Percentiles rank a stretch among this genome's conserved stretches.
Conservation (phyloP, 2,113 vertebrate species). For the Halichoerus grypus region DNA sequence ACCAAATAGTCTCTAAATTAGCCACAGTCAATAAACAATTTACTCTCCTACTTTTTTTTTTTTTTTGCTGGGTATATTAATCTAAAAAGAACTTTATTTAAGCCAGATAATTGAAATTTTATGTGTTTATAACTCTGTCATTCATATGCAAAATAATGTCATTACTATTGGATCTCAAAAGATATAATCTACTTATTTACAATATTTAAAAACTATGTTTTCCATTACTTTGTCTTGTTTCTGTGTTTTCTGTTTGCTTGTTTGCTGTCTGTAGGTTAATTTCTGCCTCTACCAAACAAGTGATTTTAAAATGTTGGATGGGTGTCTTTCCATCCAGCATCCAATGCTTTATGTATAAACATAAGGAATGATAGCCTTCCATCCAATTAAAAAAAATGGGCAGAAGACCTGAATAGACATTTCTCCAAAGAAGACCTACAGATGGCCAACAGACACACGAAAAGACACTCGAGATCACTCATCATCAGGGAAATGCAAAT, state of each 20-base stretch:
- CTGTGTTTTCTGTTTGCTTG: background rate
- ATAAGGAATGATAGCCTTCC: background rate
- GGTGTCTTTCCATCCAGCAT: background rate
- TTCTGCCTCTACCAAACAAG: background rate
- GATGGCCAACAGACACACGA: background rate
- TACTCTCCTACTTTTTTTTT: background rate
- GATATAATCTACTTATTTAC: conserved; percentile 12
- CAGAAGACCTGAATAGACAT: background rate
- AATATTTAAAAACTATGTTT: background rate
- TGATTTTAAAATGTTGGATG: conserved; percentile 27
- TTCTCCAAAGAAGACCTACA: background rate
- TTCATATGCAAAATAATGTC: background rate
- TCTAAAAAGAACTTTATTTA: conserved; percentile 19
- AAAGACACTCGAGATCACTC: background rate
- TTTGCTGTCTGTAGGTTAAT: background rate
- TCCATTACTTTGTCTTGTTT: background rate
- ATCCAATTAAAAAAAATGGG: background rate
- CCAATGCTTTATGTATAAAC: background rate
- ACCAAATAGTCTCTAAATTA: background rate
- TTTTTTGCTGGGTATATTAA: background rate
- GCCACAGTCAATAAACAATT: conserved; percentile 20
- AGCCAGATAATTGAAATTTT: conserved; percentile 5
- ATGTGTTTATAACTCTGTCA: conserved; percentile 5
- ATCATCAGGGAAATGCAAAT: background rate
- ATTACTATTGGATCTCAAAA: conserved; percentile 24